Conservation (phyloP, 2,888 invertebrate species). For the Spatulosminthurus flaviceps region DNA sequence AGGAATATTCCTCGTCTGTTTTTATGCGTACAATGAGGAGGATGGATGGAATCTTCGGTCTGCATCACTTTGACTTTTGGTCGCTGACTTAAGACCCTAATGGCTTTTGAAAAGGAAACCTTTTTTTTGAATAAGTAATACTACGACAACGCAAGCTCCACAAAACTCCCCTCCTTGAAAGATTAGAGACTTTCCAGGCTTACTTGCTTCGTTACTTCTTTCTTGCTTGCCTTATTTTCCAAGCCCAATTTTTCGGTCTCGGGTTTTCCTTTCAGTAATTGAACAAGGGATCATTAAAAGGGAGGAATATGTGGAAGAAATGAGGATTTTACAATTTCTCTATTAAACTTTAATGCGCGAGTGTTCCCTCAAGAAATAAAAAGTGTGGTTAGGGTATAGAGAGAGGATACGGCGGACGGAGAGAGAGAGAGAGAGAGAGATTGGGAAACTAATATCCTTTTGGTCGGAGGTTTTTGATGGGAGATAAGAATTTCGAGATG, state of each 20-base stretch:
- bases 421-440: no score
- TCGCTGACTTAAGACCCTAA: not conserved
- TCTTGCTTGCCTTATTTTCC: not conserved
- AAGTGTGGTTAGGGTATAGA: not conserved
- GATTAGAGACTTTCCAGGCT: no score
- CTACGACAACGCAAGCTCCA: not conserved
- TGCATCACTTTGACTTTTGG: not conserved
- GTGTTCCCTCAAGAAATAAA: no score
- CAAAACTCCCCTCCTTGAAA: no score
- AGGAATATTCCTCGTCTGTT: no score
- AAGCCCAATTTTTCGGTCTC: slow-evolving; percentile 9
- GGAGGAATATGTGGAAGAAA: not conserved
- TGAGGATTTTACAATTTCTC: no score
- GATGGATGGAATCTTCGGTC: no score
- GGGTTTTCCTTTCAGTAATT: slow-evolving; percentile 27
- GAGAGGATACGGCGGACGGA: no score
- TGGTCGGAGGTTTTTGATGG: not conserved
- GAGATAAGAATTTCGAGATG: slow-evolving; percentile 30
- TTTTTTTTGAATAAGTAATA: slow-evolving; percentile 16
- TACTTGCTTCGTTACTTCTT: no score
- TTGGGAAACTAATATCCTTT: slow-evolving; percentile 21
- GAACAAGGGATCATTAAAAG: slow-evolving; percentile 31
- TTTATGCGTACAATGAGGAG: no score
- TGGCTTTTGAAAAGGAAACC: not conserved
- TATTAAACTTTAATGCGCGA: no score